phyloP scores from a whole-genome alignment of 2,888 invertebrate species.

The Onchidella celtica region DNA sequence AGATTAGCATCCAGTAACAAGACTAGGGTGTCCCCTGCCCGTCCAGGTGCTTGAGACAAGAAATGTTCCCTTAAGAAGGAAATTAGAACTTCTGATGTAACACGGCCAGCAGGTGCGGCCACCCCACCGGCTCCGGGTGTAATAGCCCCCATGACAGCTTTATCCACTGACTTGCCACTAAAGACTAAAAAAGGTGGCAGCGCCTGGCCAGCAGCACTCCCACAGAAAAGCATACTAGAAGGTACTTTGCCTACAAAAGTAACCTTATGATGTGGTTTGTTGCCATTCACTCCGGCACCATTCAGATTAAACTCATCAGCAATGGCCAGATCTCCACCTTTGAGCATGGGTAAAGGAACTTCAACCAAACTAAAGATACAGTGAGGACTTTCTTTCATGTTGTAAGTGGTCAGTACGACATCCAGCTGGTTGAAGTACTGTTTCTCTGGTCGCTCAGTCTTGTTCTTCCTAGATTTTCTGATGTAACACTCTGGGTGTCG shows the following conservation, averaged over 20 bases:
- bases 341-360: conserved; percentile 40
- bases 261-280: conserved; percentile 26
- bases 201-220: conserved; percentile 49
- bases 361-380: conserved; percentile 49
- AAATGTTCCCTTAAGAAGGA: conserved; percentile 45
- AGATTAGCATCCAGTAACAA: conserved; percentile 42
- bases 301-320: conserved; percentile 36
- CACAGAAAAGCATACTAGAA: conserved; percentile 46
- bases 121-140: conserved; percentile 47
- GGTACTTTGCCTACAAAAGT: conserved; percentile 40
- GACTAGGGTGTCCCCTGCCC: conserved; percentile 42
- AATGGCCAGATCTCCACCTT: conserved; percentile 33
- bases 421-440: conserved; percentile 49
- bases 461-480: conserved; percentile 44
- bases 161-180: conserved; percentile 46
- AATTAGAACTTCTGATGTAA: conserved; percentile 43
- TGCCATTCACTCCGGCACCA: conserved; percentile 33
- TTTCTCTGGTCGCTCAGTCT: conserved; percentile 45
- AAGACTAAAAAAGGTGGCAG: conserved; percentile 49
- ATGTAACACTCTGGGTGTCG: conserved; percentile 50
- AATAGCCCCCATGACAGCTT: conserved; percentile 26
- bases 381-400: conserved; percentile 49
- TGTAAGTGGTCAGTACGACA: conserved; percentile 33
- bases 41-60: conserved; percentile 46
- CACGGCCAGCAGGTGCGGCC: conserved; percentile 35